These are phyloP conservation scores for Anoplopoma fimbria DNA, from an alignment of 2,113 vertebrate genomes.

Conservation along the genomic window DNA sequence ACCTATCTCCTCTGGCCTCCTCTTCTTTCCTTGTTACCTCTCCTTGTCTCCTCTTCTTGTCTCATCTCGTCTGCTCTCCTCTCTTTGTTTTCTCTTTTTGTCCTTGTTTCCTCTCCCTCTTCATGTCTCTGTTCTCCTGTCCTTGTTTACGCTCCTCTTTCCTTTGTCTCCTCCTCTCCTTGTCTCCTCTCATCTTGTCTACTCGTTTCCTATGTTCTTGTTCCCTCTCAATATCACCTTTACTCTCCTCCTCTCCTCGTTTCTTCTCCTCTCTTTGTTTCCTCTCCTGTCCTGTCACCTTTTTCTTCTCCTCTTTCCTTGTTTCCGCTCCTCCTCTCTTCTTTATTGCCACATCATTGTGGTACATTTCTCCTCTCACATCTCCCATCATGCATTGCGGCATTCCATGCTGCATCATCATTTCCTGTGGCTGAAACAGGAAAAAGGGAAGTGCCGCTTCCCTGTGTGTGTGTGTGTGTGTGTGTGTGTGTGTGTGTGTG, in stretches of 20 bases:
- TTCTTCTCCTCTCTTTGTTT: not conserved
- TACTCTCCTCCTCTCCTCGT: not conserved
- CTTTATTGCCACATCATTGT: not conserved
- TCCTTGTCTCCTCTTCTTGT: fast-evolving
- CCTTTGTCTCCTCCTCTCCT: not conserved
- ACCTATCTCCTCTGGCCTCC: no score
- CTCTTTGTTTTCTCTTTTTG: no score
- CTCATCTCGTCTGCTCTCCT: not conserved
- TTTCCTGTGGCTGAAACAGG: conserved; percentile 65
- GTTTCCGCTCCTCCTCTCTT: not conserved
- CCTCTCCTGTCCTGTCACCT: not conserved
- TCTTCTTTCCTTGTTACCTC: not conserved
- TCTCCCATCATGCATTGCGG: conserved; percentile 52
- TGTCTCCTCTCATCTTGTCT: not conserved
- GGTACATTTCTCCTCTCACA: not conserved
- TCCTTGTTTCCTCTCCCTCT: no score
- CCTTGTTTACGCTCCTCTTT: fast-evolving
- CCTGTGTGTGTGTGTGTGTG: conserved; percentile 5
- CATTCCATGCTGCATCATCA: conserved; percentile 61
- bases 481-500: conserved; percentile 19
- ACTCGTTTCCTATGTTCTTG: no score
- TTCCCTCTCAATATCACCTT: no score
- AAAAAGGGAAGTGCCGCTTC: conserved; percentile 62
- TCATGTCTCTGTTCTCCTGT: not conserved
- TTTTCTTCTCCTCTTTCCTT: no score